These are phyloP conservation scores for Ahaetulla prasina DNA, from an alignment of 2,113 vertebrate species.

Conservation along the genomic window DNA sequence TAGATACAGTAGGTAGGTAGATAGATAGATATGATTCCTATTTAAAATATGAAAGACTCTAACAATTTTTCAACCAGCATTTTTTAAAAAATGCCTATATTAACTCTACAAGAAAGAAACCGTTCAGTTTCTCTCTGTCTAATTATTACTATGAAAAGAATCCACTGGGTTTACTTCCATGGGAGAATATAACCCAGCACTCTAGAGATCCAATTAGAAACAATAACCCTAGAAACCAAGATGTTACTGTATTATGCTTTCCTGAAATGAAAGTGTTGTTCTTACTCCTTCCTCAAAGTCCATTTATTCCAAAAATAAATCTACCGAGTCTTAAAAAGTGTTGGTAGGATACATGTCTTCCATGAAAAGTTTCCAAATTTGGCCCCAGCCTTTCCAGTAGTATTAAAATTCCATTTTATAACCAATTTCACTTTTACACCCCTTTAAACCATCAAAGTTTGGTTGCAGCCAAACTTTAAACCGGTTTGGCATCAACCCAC, in stretches of 20 bases:
- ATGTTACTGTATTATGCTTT: neutral
- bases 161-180: neutral
- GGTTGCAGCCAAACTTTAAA: too few relatives aligned
- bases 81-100: neutral
- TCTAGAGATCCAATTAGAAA: neutral
- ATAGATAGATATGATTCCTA: neutral
- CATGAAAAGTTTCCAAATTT: too few relatives aligned
- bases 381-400: too few relatives aligned
- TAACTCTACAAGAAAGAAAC: neutral
- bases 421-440: too few relatives aligned
- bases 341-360: neutral
- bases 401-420: too few relatives aligned
- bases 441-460: too few relatives aligned
- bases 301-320: neutral
- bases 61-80: neutral
- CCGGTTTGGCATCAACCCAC: too few relatives aligned
- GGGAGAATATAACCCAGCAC: neutral
- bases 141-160: neutral
- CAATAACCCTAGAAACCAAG: neutral
- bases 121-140: neutral
- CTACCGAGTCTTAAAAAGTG: neutral
- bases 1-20: too few relatives aligned
- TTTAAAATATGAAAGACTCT: neutral
- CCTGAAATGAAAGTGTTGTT: neutral
- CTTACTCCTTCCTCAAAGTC: neutral